These are phyloP conservation scores for Varanus komodoensis DNA, from an alignment of 2,113 vertebrate genomes.

Conservation along the genomic window DNA sequence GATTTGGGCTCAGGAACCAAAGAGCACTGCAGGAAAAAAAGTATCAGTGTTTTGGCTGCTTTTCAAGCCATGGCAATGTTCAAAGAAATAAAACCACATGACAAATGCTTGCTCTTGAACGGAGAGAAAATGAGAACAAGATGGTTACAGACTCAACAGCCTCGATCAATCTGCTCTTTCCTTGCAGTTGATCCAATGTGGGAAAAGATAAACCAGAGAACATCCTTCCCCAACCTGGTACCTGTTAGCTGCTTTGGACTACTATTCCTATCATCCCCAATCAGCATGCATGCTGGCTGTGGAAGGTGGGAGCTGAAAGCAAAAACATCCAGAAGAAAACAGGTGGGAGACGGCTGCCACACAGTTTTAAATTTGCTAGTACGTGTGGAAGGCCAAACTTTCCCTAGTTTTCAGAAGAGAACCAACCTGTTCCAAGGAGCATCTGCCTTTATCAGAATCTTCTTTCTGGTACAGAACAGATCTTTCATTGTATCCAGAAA, in stretches of 20 bases:
- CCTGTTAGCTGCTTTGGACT: too few species aligned
- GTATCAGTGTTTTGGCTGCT: neutral
- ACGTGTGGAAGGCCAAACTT: neutral
- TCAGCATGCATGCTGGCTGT: too few species aligned
- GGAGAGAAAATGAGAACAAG: neutral
- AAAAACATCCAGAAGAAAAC: too few species aligned
- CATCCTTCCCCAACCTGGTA: too few species aligned
- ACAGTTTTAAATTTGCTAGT: neutral
- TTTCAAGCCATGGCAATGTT: neutral
- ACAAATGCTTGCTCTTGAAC: neutral
- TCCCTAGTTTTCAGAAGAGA: constrained; percentile 31
- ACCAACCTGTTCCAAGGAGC: neutral
- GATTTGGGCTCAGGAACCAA: neutral
- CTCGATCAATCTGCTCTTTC: neutral
- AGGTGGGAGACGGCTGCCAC: too few species aligned
- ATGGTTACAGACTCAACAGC: neutral
- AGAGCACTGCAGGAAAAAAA: neutral
- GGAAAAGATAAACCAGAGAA: neutral
- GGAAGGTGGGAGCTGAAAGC: too few species aligned
- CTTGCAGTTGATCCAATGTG: neutral
- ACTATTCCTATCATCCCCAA: too few species aligned
- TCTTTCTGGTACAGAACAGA: neutral
- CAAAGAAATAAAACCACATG: neutral
- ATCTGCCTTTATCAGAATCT: neutral
- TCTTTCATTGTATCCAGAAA: neutral